Evolutionary conservation across 2,797 vertebrate species (phyloP).

Genomic region (Oreonectes daqikongensis): DNA sequence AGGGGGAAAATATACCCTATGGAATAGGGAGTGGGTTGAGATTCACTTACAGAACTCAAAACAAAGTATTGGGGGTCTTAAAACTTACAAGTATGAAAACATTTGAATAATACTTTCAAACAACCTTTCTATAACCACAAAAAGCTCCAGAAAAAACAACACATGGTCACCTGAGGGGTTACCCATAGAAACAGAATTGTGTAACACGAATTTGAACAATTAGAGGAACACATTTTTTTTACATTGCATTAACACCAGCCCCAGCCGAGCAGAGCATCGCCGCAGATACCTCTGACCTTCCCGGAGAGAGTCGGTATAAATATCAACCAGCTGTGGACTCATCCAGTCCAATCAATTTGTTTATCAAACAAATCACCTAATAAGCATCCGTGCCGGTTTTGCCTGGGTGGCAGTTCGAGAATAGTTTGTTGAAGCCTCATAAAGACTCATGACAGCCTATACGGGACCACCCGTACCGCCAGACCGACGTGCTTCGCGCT

Average conservation of each 20-base stretch:
- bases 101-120: not conserved
- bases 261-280: not conserved
- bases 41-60: not conserved
- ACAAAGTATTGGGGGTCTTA: not conserved
- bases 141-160: too few relatives aligned
- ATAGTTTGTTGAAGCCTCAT: constrained; percentile 74
- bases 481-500: constrained; percentile 60
- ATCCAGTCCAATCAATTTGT: constrained; percentile 79
- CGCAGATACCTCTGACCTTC: constrained; percentile 19
- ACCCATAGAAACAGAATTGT: too few relatives aligned
- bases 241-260: too few relatives aligned
- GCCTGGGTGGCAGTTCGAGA: constrained; percentile 75
- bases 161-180: too few relatives aligned
- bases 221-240: too few relatives aligned
- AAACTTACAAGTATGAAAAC: not conserved
- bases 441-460: constrained; percentile 73
- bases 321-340: constrained; percentile 50
- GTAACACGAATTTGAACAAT: too few relatives aligned
- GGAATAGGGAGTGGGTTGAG: not conserved
- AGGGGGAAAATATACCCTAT: not conserved
- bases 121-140: not conserved
- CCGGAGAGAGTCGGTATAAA: constrained; percentile 40
- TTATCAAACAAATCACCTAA: constrained; percentile 82
- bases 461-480: constrained; percentile 81
- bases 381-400: constrained; percentile 73